A percentile compares a stretch with the other conserved stretches of the same genome.
These are phyloP conservation scores for Eumeta japonica DNA, from an alignment of 1,140 invertebrate species.

Conservation along the genomic window DNA sequence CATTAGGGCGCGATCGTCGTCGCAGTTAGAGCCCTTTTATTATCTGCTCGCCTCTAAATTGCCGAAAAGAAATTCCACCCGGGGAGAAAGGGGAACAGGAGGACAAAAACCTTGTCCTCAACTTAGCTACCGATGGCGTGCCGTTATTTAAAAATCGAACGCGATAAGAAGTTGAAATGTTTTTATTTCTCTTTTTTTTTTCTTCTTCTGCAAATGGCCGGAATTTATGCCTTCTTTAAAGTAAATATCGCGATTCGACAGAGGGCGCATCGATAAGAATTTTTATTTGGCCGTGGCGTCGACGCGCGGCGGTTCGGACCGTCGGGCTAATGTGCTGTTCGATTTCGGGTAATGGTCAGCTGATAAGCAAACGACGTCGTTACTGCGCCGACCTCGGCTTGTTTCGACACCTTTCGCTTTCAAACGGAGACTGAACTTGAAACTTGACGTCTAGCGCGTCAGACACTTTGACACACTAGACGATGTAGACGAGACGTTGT, in stretches of 20 bases:
- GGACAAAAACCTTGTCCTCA: constrained; percentile 45
- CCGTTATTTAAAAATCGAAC: constrained; percentile 57
- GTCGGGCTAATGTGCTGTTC: constrained; percentile 44
- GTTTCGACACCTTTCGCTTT: too few species aligned
- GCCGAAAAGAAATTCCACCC: constrained; percentile 55
- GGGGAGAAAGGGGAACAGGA: constrained; percentile 39
- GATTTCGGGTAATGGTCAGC: constrained; percentile 55
- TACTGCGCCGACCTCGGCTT: constrained; percentile 43
- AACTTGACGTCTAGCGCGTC: too few species aligned
- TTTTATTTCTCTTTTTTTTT: constrained; percentile 56
- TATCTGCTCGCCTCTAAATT: constrained; percentile 59
- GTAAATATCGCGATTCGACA: constrained; percentile 45
- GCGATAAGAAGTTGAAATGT: constrained; percentile 50
- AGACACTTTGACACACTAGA: too few species aligned
- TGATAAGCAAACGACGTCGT: constrained; percentile 55
- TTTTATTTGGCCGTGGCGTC: constrained; percentile 36
- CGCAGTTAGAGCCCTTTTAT: constrained; percentile 60
- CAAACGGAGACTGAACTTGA: too few species aligned
- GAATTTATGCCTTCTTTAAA: constrained; percentile 51
- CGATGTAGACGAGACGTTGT: too few species aligned
- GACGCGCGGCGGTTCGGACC: constrained; percentile 34
- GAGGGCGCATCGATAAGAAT: constrained; percentile 37
- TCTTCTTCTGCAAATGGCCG: too few species aligned
- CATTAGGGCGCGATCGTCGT: constrained; percentile 50
- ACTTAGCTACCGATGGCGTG: constrained; percentile 43